Evolutionary conservation across 2,113 vertebrate species (phyloP), one percentile per base, ranked within the genome.

Genomic region (Aramus guarauna): DNA sequence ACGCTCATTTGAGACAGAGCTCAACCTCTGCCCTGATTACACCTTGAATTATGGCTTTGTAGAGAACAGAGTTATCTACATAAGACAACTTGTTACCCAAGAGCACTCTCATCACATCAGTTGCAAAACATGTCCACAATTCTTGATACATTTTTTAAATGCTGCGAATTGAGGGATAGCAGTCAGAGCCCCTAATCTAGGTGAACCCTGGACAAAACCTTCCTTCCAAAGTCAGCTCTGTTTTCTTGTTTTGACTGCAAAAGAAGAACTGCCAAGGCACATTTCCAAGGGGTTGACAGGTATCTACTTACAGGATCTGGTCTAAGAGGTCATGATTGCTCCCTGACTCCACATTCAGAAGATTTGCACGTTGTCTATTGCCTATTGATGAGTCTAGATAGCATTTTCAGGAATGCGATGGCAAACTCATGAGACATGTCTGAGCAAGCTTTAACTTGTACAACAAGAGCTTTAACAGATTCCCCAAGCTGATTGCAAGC

Each of bases 281-380:
- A 0, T 52, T 68, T 39, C 12, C 85, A 34, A 29, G 0, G 8
- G 20, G 39, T 7, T 18, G 29, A 5, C 12, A 21, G 1, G 2
- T 11, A 5, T 14, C 4, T 81, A 4, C 66, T 41, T 34, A 39
- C 11, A 47, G 45, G 26, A 45, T 27, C 39, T 36, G 22, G 16
- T 36, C 69, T 45, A 23, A 64, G 41, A 55, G 2, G 8, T 21
- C 30, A 1, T 1, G 15, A 4, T 11, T 8, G 1, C 30, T 69
- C 34, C 27, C 56, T 26, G 41, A 50, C 15, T 32, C 41, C 18
- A 21, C 64, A 8, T 30, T 43, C 9, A 22, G 16, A 72, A 78
- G 34, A 41, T 8, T 0, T 39, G 15, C 37, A 12, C 0, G 0
- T 5, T 50, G 15, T 5, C 47, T 68, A 6, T 20, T 39, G 34